phyloP scores from a whole-genome alignment of 2,888 invertebrate species.

The Cryptus armator region DNA sequence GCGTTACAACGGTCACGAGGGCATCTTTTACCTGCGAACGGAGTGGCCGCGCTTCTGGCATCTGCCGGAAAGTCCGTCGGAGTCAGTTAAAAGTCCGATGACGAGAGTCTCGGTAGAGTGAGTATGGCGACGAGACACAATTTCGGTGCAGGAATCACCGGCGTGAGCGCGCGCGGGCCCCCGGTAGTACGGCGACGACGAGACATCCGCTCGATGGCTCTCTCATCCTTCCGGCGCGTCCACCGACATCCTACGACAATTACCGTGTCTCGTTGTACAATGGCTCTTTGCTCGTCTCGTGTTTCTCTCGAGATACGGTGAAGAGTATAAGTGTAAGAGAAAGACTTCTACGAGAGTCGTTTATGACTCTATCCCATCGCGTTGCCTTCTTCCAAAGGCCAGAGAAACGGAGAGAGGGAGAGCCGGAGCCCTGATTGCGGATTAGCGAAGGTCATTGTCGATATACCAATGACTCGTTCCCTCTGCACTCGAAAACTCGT shows the following conservation, averaged over 20 bases:
- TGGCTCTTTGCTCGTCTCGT: conserved; percentile 19
- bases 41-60: conserved; percentile 3
- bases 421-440: conserved; percentile 59
- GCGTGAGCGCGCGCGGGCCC: neutral
- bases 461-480: conserved; percentile 23
- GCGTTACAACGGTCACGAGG: conserved; percentile 34
- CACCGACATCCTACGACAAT: conserved; percentile 21
- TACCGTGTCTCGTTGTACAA: conserved; percentile 15
- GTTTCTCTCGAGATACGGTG: conserved; percentile 12
- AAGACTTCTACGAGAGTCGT: conserved; percentile 34
- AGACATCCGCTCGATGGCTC: conserved; percentile 9
- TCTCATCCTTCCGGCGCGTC: conserved; percentile 23
- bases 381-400: neutral
- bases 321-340: neutral
- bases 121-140: conserved; percentile 11
- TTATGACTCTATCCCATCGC: conserved; percentile 45
- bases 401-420: conserved; percentile 32
- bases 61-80: conserved; percentile 35
- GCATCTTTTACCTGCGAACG: conserved; percentile 19
- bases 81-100: conserved; percentile 19
- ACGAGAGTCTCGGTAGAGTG: neutral
- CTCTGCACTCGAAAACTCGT: conserved; percentile 49
- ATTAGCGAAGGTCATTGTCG: conserved; percentile 61
- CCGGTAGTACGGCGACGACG: conserved; percentile 9
- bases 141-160: conserved; percentile 6